Evolutionary conservation across 2,888 invertebrate genomes (phyloP).

Genomic region (Dasysyrphus albostriatus): DNA sequence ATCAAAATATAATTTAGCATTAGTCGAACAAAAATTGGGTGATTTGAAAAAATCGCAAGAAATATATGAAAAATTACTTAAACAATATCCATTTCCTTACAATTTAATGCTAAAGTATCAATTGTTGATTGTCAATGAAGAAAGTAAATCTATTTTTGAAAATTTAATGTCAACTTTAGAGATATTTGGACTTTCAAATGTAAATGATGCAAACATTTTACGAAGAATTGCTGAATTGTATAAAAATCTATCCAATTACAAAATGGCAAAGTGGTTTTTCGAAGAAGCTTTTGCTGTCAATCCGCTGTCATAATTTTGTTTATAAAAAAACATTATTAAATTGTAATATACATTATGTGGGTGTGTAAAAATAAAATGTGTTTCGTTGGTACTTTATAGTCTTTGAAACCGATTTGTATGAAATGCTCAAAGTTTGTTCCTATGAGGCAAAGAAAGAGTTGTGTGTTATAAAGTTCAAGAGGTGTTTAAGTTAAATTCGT

Average conservation of each 20-base stretch:
- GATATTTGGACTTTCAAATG: conserved; percentile 37
- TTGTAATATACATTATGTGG: too few species aligned
- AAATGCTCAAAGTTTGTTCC: too few species aligned
- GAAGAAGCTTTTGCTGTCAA: conserved; percentile 48
- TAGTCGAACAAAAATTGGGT: conserved; percentile 15
- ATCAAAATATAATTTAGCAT: conserved; percentile 43
- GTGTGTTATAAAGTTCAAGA: too few species aligned
- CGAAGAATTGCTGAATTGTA: conserved; percentile 40
- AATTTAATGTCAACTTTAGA: conserved; percentile 48
- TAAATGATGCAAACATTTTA: conserved; percentile 39
- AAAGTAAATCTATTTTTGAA: conserved; percentile 13
- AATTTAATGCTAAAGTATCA: conserved; percentile 56
- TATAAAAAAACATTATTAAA: neutral
- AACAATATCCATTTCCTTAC: conserved; percentile 51
- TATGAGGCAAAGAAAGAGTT: too few species aligned
- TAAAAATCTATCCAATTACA: conserved; percentile 36
- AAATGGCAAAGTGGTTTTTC: conserved; percentile 50
- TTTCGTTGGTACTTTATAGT: too few species aligned
- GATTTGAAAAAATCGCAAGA: conserved; percentile 31
- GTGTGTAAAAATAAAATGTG: too few species aligned
- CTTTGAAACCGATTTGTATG: too few species aligned
- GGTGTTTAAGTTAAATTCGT: too few species aligned
- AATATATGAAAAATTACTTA: neutral
- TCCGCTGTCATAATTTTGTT: conserved; percentile 35
- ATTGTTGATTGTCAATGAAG: conserved; percentile 20